Evolutionary conservation across 1,140 invertebrate genomes (phyloP), one percentile per base, ranked within the genome.

Genomic region (Bradynema listronoti): DNA sequence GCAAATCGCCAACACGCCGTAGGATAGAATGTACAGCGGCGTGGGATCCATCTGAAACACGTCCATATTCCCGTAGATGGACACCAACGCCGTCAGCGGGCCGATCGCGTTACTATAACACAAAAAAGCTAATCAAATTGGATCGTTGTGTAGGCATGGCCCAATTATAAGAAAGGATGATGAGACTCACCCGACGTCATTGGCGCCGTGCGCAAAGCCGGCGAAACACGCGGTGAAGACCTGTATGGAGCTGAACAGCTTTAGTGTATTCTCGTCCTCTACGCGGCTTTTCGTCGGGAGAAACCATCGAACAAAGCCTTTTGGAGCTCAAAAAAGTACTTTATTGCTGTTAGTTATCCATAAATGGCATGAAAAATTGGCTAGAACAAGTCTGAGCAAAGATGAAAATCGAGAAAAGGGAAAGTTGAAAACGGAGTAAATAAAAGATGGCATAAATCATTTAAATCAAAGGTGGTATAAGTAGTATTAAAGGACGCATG

Each of bases 1-100:
- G 1, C 89, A 88, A 72, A 98, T 97, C 11, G 92, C 92, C 34
- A 92, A 80, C 16, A 92, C 92, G 19, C 94, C 94, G 76, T 88
- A 96, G 25, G 96, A 79, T 24, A 97, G 45, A 9, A 75, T 33
- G 22, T 62, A 77, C 9, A 75, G 51, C 9, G 73, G 56, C 0
- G 68, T 66, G 22, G 16, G 65, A 6, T 67, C 47, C 24, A 16
- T 3, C 39, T 69, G 62, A 27, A 46, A 22, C 9, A 58, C 69
- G 22, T 50, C 67, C 4, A 78, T 79, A 41, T 79, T 74, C 11
- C 66, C 46, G 59, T 79, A 84, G 54, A 96, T 86, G 63, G 92
- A 82, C 86, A 90, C 94, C 0, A 97, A 79, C 0, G 88, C 90
- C 45, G 95, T 89, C 19, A 97, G 81, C 0, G 93, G 93, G 4